Evolutionary conservation across 1,140 invertebrate genomes (phyloP), one percentile per base, ranked within the genome.

Genomic region (Aphelenchoides fujianensis): DNA sequence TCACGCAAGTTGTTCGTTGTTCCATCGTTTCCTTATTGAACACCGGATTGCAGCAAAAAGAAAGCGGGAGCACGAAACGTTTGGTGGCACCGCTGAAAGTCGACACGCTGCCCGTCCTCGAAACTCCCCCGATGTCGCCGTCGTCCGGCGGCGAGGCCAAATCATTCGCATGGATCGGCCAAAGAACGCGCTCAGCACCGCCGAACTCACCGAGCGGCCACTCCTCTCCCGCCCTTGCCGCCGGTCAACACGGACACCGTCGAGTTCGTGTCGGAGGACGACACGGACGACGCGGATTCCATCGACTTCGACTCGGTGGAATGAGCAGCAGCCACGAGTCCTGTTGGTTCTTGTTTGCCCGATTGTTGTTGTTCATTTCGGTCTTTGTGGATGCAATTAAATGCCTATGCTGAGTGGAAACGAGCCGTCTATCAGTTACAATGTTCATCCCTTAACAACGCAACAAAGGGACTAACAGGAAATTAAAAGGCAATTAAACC

Each of bases 101-200:
- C 2, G n/a, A 19, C n/a, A 61, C n/a, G 16, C 16, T n/a, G 31
- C 36, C 31, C 23, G 63, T 36, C 16, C 12, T 32, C 63, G 3
- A 36, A 66, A 36, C 12, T 35, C 16, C 31, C 37, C 36, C 32
- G 16, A 12, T 32, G 63, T 37, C 32, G 32, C 32, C n/a, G 16
- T 32, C 36, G 32, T 19, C 36, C 16, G 63, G 53, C n/a, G n/a
- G n/a, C n/a, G n/a, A n/a, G n/a, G 31, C 12, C 9, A 34, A 66
- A 66, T 19, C 12, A 12, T 16, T 66, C 63, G 23, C 16, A 66
- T 35, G 63, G 63, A 12, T 36, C 32, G n/a, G 16, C 63, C 12
- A 66, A 66, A 37, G 63, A 66, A 32, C 31, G 63, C n/a, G 34
- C 63, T 31, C 27, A 66, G 12, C 63, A 66, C 53, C 16, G 63